Conservation (phyloP, 2,113 vertebrate species). For the Eudyptes chrysolophus region DNA sequence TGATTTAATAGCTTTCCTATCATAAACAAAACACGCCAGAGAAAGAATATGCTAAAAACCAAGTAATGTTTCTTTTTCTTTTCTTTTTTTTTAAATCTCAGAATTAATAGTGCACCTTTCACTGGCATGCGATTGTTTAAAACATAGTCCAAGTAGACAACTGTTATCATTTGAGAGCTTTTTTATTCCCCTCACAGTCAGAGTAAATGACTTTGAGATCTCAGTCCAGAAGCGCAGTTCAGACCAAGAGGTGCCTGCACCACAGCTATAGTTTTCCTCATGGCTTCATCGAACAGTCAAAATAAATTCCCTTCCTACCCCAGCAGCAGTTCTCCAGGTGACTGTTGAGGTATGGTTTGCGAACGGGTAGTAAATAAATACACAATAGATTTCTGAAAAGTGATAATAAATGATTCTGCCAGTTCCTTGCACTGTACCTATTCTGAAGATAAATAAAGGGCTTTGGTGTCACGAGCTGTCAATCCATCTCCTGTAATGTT, state of each 20-base stretch:
- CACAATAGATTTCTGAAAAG: not conserved
- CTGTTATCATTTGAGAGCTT: not conserved
- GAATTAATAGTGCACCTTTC: not conserved
- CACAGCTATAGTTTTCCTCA: not conserved
- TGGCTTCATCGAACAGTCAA: not conserved
- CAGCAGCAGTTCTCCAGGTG: not conserved
- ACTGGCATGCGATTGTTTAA: not conserved
- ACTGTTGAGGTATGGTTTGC: not conserved
- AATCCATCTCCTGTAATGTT: not conserved
- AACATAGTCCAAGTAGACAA: not conserved
- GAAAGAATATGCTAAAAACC: not conserved
- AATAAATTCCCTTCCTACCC: not conserved
- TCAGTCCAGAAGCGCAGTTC: not conserved
- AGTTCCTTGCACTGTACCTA: not conserved
- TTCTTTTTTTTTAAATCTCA: not conserved
- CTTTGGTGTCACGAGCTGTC: not conserved
- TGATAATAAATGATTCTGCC: not conserved
- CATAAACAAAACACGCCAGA: not conserved
- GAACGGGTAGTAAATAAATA: not conserved
- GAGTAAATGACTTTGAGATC: not conserved
- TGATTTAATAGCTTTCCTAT: not conserved
- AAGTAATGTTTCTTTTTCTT: accelerated
- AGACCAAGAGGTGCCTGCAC: not conserved
- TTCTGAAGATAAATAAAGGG: not conserved
- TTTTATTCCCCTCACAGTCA: not conserved